Percentiles rank a stretch among this genome's conserved stretches.
phyloP scores from a whole-genome alignment of 2,113 vertebrate species.

The Etheostoma spectabile region DNA sequence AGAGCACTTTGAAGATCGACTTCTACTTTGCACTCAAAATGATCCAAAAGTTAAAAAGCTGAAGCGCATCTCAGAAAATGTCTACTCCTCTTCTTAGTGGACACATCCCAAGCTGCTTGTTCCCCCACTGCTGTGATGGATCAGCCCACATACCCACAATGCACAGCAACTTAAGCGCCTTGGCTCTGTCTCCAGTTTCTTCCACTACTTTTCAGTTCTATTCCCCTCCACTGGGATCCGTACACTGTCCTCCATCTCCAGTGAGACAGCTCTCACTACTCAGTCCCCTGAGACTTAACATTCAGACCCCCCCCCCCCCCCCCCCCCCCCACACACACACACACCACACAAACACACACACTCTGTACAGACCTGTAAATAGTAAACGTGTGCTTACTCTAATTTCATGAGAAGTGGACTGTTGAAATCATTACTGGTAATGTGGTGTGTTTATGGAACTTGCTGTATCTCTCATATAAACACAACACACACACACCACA shows the following conservation, averaged over 20 bases:
- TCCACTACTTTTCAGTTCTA: not conserved
- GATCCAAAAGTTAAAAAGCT: not conserved
- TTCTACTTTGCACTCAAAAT: not conserved
- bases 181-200: slow-evolving; percentile 9
- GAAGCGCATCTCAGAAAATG: not conserved
- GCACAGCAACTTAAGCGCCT: slow-evolving; percentile 37
- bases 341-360: slow-evolving; percentile 37
- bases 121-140: slow-evolving; percentile 2
- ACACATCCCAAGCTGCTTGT: not conserved
- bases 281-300: slow-evolving; percentile 12
- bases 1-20: slow-evolving; percentile 45
- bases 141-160: slow-evolving; percentile 33
- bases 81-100: slow-evolving; percentile 3
- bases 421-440: slow-evolving; percentile 73
- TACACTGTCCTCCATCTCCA: slow-evolving; percentile 54
- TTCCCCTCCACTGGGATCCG: slow-evolving; percentile 37
- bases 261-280: slow-evolving; percentile 32
- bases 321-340: slow-evolving; percentile 23
- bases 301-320: slow-evolving; percentile 22
- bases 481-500: slow-evolving; percentile 20
- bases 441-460: slow-evolving; percentile 68
- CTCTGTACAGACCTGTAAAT: slow-evolving; percentile 82
- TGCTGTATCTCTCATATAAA: slow-evolving; percentile 52
- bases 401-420: slow-evolving; percentile 63
- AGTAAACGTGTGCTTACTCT: slow-evolving; percentile 70